These are phyloP conservation scores for Arion vulgaris DNA, from an alignment of 1,140 invertebrate species.

Conservation along the genomic window DNA sequence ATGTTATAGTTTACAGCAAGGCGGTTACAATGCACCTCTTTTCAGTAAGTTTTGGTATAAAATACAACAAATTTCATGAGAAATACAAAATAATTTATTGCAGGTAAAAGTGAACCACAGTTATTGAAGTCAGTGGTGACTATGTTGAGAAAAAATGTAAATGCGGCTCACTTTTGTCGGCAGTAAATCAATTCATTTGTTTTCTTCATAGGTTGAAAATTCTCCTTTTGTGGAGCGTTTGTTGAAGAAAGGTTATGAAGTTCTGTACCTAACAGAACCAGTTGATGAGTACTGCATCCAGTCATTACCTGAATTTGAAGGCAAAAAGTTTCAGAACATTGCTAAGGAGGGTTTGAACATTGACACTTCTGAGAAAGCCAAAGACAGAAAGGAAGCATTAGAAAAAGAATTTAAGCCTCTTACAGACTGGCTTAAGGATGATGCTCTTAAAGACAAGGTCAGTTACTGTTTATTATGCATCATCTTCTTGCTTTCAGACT, in stretches of 20 bases:
- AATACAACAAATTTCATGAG: no score
- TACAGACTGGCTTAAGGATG: constrained; percentile 90
- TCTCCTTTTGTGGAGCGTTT: constrained; percentile 97
- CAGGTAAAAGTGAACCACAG: no score
- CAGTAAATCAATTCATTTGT: neutral
- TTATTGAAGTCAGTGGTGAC: no score
- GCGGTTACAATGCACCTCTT: no score
- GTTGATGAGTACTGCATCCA: constrained; percentile 99
- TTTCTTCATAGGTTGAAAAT: constrained; percentile 79
- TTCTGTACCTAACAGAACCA: constrained; percentile 94
- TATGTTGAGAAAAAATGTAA: no score
- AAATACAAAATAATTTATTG: no score
- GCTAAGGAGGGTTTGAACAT: constrained; percentile 96
- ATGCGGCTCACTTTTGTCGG: no score
- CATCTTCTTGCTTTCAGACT: no score
- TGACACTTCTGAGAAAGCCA: constrained; percentile 85
- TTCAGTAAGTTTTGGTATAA: no score
- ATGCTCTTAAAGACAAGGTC: constrained; percentile 88
- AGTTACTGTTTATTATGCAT: constrained; percentile 24
- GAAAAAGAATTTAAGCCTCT: constrained; percentile 91
- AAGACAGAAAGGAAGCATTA: constrained; percentile 86
- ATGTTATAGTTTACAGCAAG: no score
- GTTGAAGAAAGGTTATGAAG: constrained; percentile 95
- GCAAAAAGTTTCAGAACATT: constrained; percentile 99
- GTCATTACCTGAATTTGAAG: constrained; percentile 97